Percentiles rank a stretch among this genome's conserved stretches.
Conservation (phyloP, 2,888 invertebrate genomes). For the Operophtera brumata region DNA sequence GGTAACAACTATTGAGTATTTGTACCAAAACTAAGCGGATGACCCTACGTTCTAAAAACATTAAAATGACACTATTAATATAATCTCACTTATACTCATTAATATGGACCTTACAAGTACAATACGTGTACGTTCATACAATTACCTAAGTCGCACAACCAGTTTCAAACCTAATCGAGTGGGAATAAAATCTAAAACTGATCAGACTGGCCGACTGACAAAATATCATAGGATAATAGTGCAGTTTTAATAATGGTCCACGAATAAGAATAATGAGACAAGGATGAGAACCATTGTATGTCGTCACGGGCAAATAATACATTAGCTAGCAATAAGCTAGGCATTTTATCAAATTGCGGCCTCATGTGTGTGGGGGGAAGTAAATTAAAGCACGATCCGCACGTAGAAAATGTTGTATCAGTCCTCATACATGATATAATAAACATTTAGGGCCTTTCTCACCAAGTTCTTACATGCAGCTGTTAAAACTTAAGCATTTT, state of each 20-base stretch:
- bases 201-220: conserved; percentile 4
- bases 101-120: conserved; percentile 22
- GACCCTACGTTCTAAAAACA: conserved; percentile 36
- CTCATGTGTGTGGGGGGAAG: neutral
- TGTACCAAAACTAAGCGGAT: conserved; percentile 69
- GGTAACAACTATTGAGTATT: conserved; percentile 76
- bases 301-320: neutral
- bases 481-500: neutral
- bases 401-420: conserved; percentile 64
- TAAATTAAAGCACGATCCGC: neutral
- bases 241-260: conserved; percentile 21
- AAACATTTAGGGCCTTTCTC: conserved; percentile 38
- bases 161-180: conserved; percentile 47
- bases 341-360: neutral
- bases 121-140: conserved; percentile 21
- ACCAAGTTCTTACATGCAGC: conserved; percentile 41
- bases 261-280: conserved; percentile 14
- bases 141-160: conserved; percentile 21
- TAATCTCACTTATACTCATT: conserved; percentile 51
- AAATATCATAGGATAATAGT: conserved; percentile 1
- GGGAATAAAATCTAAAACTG: conserved; percentile 16
- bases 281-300: conserved; percentile 9
- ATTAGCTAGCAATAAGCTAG: neutral
- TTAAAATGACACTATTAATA: conserved; percentile 32
- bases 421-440: conserved; percentile 50